Base-by-base conservation (phyloP, 2,797 vertebrate genomes). In the Anguilla marmorata region DNA sequence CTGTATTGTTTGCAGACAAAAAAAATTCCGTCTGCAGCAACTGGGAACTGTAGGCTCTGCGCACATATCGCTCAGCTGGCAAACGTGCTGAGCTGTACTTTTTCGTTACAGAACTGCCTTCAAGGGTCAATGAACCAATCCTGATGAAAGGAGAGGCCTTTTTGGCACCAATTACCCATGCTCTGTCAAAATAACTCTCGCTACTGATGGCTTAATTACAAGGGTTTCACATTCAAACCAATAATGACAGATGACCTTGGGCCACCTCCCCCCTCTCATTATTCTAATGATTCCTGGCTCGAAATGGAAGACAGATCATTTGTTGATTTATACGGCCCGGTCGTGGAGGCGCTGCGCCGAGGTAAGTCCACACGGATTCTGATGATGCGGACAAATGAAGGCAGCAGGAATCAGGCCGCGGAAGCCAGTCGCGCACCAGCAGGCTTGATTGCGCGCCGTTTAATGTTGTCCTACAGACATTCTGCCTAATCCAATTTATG, bases 121-220 rank as follows among this genome's bases (percentile, higher is more conserved):
- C 90, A 56, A 48, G 83, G 85, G 87, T 93, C 90, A 89, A 88
- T 86, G 76, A 89, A 87, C n/a, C 85, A 87, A 86, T 79, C 90
- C 90, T 76, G 2, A 88, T 80, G 86, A 54, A 91, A 92, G 91
- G 90, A 85, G 90, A 93, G 93, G 52, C 16, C 72, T 88, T 24
- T 79, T 90, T 91, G n/a, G 84, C 93, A 12, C 45, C 92, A 91
- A 93, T 93, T 92, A 90, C 45, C 60, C 89, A 89, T 85, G 0
- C 41, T 92, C n/a, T 89, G 88, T 90, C 85, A 85, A 88, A 92
- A 92, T 90, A 0, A 87, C 92, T 93, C 94, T 33, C 56, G 24
- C 92, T 85, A 50, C 82, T 48, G 50, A 85, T 74, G 74, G 88
- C 0, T 63, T 58, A 90, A 41, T 91, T 91, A 87, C 84, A 89